A percentile compares a stretch with the other conserved stretches of the same genome.
phyloP scores from a whole-genome alignment of 2,797 vertebrate genomes.

The Austrolebias charrua region DNA sequence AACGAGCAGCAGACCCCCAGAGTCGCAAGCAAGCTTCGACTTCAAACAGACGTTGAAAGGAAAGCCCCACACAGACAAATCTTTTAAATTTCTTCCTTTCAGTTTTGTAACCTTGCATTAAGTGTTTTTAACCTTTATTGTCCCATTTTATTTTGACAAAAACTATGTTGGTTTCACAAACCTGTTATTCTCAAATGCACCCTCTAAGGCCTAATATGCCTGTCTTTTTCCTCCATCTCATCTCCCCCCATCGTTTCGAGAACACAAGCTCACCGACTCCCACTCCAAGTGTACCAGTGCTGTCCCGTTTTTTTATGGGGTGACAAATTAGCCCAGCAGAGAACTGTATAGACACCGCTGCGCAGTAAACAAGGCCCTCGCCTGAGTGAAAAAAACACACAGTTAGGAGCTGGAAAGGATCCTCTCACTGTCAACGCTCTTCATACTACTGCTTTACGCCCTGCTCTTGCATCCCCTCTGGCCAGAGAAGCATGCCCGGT shows the following conservation, averaged over 20 bases:
- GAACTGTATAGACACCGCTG: conserved; percentile 48
- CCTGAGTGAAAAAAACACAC: conserved; percentile 62
- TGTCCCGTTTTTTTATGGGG: conserved; percentile 62
- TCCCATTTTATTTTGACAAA: conserved; percentile 11
- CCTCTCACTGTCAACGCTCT: conserved; percentile 33
- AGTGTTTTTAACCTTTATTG: not conserved
- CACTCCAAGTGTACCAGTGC: conserved; percentile 42
- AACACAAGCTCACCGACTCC: conserved; percentile 60
- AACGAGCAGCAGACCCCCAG: conserved; percentile 67
- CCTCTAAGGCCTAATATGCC: conserved; percentile 17
- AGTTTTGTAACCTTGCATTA: conserved; percentile 3
- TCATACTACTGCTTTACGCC: conserved; percentile 24
- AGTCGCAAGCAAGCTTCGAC: conserved; percentile 44
- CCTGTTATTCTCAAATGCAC: conserved; percentile 24
- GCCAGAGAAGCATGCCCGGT: conserved; percentile 51
- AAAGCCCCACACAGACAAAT: conserved; percentile 4
- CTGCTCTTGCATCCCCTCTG: conserved; percentile 23
- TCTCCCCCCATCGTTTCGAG: conserved; percentile 42
- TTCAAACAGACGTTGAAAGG: conserved; percentile 41
- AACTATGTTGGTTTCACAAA: conserved; percentile 9
- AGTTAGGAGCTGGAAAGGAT: conserved; percentile 43
- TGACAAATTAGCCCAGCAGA: conserved; percentile 67
- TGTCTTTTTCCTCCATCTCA: conserved; percentile 32
- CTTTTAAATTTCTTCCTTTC: conserved; percentile 5
- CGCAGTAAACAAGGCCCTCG: conserved; percentile 62